Conservation (phyloP, 2,113 vertebrate genomes). For the Eulemur macaco region DNA sequence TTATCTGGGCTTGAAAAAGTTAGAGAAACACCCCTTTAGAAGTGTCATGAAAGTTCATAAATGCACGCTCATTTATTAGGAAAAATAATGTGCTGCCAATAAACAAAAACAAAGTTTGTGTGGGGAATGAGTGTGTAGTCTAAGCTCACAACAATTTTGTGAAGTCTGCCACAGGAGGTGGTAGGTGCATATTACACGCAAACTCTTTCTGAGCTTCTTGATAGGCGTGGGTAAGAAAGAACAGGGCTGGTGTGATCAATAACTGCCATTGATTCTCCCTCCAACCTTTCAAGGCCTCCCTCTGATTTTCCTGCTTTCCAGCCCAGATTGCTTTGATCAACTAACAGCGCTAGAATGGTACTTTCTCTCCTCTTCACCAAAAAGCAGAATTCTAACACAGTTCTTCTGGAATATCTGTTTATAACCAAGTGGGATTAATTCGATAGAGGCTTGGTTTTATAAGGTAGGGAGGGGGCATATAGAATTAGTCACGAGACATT, state of each 20-base stretch:
- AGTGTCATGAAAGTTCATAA: neutral
- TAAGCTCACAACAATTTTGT: neutral
- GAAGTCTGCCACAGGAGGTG: neutral
- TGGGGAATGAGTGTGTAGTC: accelerated
- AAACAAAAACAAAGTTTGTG: neutral
- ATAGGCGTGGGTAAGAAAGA: neutral
- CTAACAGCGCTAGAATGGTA: neutral
- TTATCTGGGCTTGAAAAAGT: neutral
- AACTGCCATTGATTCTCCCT: accelerated
- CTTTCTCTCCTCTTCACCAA: neutral
- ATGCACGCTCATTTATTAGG: neutral
- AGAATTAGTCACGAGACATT: neutral
- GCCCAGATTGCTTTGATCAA: neutral
- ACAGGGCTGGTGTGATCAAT: accelerated
- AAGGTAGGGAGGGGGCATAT: neutral
- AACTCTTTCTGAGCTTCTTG: neutral
- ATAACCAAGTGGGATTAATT: neutral
- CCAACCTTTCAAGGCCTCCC: accelerated
- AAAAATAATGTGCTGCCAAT: neutral
- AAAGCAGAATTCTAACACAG: neutral
- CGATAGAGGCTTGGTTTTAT: neutral
- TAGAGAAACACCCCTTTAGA: neutral
- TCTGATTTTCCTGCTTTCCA: neutral
- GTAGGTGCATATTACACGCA: accelerated
- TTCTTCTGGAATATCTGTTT: neutral